These are phyloP conservation scores for Hydrozoanthus gracilis DNA, from an alignment of 92 coral and sea anemone species.

Conservation along the genomic window DNA sequence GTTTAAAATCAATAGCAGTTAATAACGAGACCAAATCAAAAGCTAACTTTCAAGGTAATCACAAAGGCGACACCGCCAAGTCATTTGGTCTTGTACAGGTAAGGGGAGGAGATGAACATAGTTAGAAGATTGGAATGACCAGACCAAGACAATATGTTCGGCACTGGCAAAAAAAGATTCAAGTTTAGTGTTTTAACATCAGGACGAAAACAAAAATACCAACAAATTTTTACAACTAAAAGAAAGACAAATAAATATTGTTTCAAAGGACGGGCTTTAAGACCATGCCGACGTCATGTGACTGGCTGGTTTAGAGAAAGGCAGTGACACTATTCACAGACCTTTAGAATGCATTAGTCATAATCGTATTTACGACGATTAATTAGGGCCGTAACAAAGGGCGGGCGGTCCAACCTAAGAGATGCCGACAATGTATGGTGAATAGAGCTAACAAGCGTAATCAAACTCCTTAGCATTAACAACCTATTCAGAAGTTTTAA, in stretches of 20 bases:
- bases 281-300: background rate
- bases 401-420: conserved; percentile 4
- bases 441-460: conserved; percentile 5
- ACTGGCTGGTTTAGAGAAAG: background rate
- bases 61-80: conserved; percentile 32
- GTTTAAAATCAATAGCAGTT: conserved; percentile 5
- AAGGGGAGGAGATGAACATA: background rate
- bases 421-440: conserved; percentile 42
- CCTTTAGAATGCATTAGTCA: conserved; percentile 16
- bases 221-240: background rate
- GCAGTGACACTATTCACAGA: conserved; percentile 1
- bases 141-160: background rate
- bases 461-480: background rate
- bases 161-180: background rate
- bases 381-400: conserved; percentile 9
- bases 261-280: background rate
- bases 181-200: background rate
- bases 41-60: conserved; percentile 1
- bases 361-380: conserved; percentile 14
- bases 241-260: conserved; percentile 1
- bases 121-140: too few relatives aligned
- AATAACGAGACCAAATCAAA: background rate
- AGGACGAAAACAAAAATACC: background rate
- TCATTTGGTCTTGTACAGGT: background rate
- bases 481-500: conserved; percentile 10